Base-by-base conservation (phyloP, 2,797 vertebrate species). In the Heteromormyrus szaboi region DNA sequence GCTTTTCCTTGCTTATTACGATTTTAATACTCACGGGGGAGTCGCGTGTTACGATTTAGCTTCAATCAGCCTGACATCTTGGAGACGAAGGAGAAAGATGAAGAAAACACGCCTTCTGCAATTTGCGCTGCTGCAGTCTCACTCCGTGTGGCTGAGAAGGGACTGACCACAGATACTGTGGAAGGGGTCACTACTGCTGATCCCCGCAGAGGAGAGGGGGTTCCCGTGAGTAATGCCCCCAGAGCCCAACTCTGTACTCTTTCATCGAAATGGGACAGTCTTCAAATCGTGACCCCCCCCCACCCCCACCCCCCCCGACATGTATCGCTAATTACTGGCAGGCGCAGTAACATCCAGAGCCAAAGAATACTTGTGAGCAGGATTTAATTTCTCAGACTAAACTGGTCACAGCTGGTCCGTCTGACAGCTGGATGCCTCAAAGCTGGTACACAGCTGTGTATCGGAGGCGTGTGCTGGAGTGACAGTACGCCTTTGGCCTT, bases 311-410 rank as follows among this genome's bases (percentile, higher is more conserved):
- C 90, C 90, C 94, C 94, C 93, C 94, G 94, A 96, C 96, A 96
- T 53, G 84, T 91, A 94, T 91, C 93, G 90, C 93, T 97, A 98
- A 98, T 97, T 96, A 96, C 92, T 97, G 96, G 95, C 97, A 98
- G 97, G 98, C 97, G 97, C 95, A 93, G 92, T 85, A 91, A 94
- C 90, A 94, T 94, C 92, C 90, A 90, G 91, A 93, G 93, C 93
- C 94, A 95, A 93, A 94, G 96, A 95, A 94, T 96, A 97, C 98
- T 98, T 98, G 97, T 98, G 98, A 98, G 96, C 93, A 96, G 95
- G 97, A 96, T 96, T 96, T 97, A 96, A 96, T 96, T 97, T 97
- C 95, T 95, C 96, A 96, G 96, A 95, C 95, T 96, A 95, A 97
- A 97, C 96, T 92, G 95, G 94, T 96, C 92, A 93, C 98, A 99